A percentile compares a stretch with the other conserved stretches of the same genome.
These are phyloP conservation scores for Chesias legatella DNA, from an alignment of 2,888 invertebrate genomes.

Conservation along the genomic window DNA sequence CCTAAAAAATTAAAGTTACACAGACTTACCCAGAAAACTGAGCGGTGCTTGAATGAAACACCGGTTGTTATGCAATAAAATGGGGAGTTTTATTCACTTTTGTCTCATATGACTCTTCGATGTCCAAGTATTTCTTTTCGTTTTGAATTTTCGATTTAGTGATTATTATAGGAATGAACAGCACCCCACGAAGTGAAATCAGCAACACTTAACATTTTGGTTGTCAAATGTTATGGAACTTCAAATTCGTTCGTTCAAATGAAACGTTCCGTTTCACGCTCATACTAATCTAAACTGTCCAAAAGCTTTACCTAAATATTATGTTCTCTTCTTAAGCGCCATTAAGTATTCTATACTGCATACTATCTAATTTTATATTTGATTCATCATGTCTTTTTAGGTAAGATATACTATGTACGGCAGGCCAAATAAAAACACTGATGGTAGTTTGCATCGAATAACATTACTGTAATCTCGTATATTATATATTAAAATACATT, in stretches of 20 bases:
- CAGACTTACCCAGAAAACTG: constrained; percentile 51
- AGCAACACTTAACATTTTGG: constrained; percentile 35
- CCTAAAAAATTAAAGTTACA: constrained; percentile 18
- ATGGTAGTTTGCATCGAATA: too few species aligned
- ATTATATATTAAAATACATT: too few species aligned
- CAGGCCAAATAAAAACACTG: too few species aligned
- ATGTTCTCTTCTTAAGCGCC: too few species aligned
- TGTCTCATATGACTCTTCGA: constrained; percentile 12
- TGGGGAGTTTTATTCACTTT: constrained; percentile 35
- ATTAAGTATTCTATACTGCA: too few species aligned
- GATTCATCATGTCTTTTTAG: too few species aligned
- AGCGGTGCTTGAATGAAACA: constrained; percentile 36
- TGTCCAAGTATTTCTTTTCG: constrained; percentile 1
- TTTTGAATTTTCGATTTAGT: constrained; percentile 3
- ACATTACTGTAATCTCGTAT: too few species aligned
- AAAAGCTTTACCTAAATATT: too few species aligned
- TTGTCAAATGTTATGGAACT: constrained; percentile 17
- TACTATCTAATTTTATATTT: too few species aligned
- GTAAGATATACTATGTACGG: too few species aligned
- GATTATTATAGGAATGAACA: constrained; percentile 19
- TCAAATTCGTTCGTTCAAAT: constrained; percentile 15
- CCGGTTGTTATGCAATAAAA: constrained; percentile 18
- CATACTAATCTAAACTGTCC: too few species aligned
- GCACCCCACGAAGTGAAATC: constrained; percentile 51
- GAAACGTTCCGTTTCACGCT: constrained; percentile 17